Conservation (phyloP, 2,797 vertebrate species). For the Parotocinclus haroldoi region DNA sequence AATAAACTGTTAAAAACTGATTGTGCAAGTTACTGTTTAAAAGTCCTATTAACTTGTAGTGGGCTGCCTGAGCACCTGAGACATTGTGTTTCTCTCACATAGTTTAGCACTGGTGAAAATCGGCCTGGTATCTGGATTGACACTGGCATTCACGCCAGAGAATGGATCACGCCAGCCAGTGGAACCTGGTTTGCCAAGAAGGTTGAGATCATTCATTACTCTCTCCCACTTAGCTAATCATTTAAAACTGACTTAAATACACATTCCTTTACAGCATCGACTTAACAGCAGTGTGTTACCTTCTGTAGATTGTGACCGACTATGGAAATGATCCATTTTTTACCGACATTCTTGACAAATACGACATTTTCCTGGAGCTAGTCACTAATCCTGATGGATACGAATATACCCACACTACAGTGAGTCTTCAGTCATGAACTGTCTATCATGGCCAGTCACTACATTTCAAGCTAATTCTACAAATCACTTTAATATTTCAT, state of each 20-base stretch:
- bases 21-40: too few species aligned
- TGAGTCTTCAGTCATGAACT: slow-evolving; percentile 53
- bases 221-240: too few species aligned
- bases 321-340: slow-evolving; percentile 68
- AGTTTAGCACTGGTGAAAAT: slow-evolving; percentile 89
- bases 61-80: not conserved
- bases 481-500: not conserved
- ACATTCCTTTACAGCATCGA: not conserved
- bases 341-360: slow-evolving; percentile 74
- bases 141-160: slow-evolving; percentile 70
- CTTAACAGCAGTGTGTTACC: not conserved
- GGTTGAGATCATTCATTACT: slow-evolving; percentile 52
- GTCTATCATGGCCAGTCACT: too few species aligned
- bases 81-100: not conserved
- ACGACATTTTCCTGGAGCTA: slow-evolving; percentile 90
- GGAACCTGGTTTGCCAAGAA: slow-evolving; percentile 91
- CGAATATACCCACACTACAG: slow-evolving; percentile 74
- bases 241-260: not conserved
- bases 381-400: slow-evolving; percentile 92
- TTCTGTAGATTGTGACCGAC: slow-evolving; percentile 75
- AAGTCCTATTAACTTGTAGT: too few species aligned
- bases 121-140: slow-evolving; percentile 91
- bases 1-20: too few species aligned
- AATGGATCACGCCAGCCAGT: slow-evolving; percentile 94
- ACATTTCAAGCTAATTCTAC: too few species aligned